Evolutionary conservation across 1,140 invertebrate species (phyloP).

Genomic region (Diabrotica undecimpunctata): DNA sequence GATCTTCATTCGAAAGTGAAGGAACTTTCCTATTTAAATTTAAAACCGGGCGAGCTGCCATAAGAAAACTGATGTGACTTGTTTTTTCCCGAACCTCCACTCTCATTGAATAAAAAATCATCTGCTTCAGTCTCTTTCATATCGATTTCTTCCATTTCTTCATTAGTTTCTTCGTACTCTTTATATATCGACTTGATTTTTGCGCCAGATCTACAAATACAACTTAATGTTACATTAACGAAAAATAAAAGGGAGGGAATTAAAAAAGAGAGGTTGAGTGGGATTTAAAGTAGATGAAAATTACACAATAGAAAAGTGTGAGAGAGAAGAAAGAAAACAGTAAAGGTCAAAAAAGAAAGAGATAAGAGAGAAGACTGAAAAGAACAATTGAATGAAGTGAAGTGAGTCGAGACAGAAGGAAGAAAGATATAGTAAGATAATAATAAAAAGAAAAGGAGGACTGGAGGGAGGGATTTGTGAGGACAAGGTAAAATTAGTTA

Average conservation of each 20-base stretch:
- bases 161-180: constrained; percentile 44
- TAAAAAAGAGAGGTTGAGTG: too few species aligned
- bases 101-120: constrained; percentile 41
- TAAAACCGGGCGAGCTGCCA: constrained; percentile 44
- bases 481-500: too few species aligned
- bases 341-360: too few species aligned
- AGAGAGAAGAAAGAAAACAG: background rate
- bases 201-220: constrained; percentile 42
- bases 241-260: too few species aligned
- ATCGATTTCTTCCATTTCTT: constrained; percentile 25
- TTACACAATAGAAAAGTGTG: background rate
- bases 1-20: too few species aligned
- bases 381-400: too few species aligned
- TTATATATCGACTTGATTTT: constrained; percentile 49
- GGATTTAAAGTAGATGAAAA: too few species aligned
- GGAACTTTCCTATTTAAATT: constrained; percentile 27
- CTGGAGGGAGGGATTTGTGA: too few species aligned
- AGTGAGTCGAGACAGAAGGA: too few species aligned
- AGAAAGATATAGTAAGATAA: too few species aligned
- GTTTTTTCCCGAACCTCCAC: constrained; percentile 12
- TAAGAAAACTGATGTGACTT: constrained; percentile 40
- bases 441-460: too few species aligned
- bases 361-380: too few species aligned
- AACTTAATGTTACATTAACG: background rate
- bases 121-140: constrained; percentile 40